Conservation (phyloP, 2,888 invertebrate genomes). For the Imbricaverruca yamaguchii region DNA sequence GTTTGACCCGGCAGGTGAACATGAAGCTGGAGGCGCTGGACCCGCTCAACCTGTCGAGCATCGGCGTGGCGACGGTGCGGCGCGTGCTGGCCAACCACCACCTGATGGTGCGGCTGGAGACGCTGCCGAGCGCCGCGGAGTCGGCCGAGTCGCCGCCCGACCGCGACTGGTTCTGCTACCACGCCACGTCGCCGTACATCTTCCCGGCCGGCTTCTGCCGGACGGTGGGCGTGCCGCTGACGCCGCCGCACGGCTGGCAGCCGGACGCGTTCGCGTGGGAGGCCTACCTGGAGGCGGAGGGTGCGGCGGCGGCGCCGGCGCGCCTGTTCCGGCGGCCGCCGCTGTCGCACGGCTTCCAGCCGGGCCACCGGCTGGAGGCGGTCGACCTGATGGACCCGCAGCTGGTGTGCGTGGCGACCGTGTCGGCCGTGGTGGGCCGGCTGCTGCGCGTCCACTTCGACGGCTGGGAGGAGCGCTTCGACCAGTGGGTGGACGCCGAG, state of each 20-base stretch:
- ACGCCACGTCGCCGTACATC: conserved; percentile 85
- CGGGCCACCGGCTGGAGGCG: conserved; percentile 62
- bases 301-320: conserved; percentile 61
- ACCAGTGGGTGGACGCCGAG: conserved; percentile 96
- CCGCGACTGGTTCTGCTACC: conserved; percentile 90
- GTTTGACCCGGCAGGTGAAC: conserved; percentile 51
- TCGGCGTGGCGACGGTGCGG: conserved; percentile 84
- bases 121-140: conserved; percentile 49
- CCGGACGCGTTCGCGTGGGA: conserved; percentile 65
- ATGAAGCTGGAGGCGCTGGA: conserved; percentile 98
- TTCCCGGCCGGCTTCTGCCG: conserved; percentile 92
- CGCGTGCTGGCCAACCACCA: conserved; percentile 80
- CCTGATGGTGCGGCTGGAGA: conserved; percentile 93
- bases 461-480: conserved; percentile 95
- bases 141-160: conserved; percentile 57
- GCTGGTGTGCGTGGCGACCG: conserved; percentile 89
- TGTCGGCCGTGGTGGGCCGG: conserved; percentile 84
- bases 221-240: conserved; percentile 69
- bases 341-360: conserved; percentile 33
- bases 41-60: conserved; percentile 85
- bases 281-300: conserved; percentile 54
- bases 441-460: conserved; percentile 89
- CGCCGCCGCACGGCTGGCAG: conserved; percentile 72
- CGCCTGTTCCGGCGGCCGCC: conserved; percentile 59
- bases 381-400: conserved; percentile 96